Percentiles rank a stretch among this genome's conserved stretches.
Evolutionary conservation across 2,113 vertebrate species (phyloP).

Genomic region (Verasper variegatus): DNA sequence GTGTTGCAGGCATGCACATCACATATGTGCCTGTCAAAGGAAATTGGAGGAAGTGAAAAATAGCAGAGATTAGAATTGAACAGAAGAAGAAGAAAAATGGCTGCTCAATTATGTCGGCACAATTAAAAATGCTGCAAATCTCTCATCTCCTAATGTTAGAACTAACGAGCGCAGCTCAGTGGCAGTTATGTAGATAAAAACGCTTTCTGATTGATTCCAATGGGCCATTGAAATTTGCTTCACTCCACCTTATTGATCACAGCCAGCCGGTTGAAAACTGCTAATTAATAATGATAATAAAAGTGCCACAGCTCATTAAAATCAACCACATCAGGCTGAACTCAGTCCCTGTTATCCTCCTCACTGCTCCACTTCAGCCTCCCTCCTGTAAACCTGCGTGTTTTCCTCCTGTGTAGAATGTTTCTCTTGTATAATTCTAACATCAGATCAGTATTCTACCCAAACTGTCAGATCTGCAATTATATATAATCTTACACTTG

Average conservation of each 20-base stretch:
- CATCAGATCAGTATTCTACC: slow-evolving; percentile 5
- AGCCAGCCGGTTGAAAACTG: slow-evolving; percentile 93
- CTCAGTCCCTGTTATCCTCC: slow-evolving; percentile 23
- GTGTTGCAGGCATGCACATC: slow-evolving; percentile 11
- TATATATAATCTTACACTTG: slow-evolving; percentile 25
- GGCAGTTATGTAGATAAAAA: slow-evolving; percentile 99
- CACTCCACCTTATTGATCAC: slow-evolving; percentile 98
- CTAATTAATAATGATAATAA: slow-evolving; percentile 99
- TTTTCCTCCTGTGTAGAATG: not conserved
- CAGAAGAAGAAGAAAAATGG: slow-evolving; percentile 88
- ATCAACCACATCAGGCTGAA: slow-evolving; percentile 80
- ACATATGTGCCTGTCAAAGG: slow-evolving; percentile 4
- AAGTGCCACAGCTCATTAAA: slow-evolving; percentile 96
- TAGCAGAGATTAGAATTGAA: slow-evolving; percentile 86
- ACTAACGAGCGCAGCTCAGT: slow-evolving; percentile 93
- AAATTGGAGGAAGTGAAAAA: slow-evolving; percentile 41
- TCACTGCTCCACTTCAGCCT: slow-evolving; percentile 2
- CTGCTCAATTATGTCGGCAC: slow-evolving; percentile 89
- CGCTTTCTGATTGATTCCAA: slow-evolving; percentile 97
- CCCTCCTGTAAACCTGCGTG: not conserved
- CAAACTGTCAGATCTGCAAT: slow-evolving; percentile 8
- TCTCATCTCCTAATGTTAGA: slow-evolving; percentile 91
- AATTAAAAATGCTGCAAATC: slow-evolving; percentile 95
- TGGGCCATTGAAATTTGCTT: slow-evolving; percentile 98
- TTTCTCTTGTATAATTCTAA: not conserved